Base-by-base conservation (phyloP, 37 sponge, comb jelly and placozoan genomes). In the Crambe crambe region DNA sequence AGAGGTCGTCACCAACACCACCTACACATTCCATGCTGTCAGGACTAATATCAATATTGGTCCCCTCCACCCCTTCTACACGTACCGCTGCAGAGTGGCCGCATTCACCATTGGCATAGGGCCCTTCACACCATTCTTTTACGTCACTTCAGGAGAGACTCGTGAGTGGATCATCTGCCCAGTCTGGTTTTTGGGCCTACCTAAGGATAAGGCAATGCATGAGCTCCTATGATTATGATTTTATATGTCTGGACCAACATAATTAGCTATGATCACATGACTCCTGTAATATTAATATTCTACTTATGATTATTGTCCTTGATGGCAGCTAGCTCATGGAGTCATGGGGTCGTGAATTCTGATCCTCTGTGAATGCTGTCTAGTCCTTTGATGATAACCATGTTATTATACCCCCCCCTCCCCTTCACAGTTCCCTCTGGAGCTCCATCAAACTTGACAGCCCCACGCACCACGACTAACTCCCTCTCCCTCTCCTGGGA, bases 401-500 rank as follows among this genome's bases (percentile, higher is more conserved):
- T 18, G 15, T n/a, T n/a, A n/a, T n/a, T n/a, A n/a, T n/a, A n/a
- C n/a, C n/a, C n/a, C n/a, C n/a, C n/a, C 15, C 54, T 51, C 15
- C 9, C 15, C 9, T 15, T 51, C 15, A 15, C 68, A 68, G 68
- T 27, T 35, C 68, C 68, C 8, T 8, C 8, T 18, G 37, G 38
- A 8, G 37, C 68, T 35, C 68, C 68, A 37, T 3, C 6, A 12
- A 68, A 68, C 31, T 30, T 68, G 3, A 37, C 27, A 37, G 36
- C 37, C 2, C 9, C 20, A 21, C 5, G 15, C 38, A 35, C 5
- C 37, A 37, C 68, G 2, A 38, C 83, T 25, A 39, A 23, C 27
- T 61, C 73, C 3, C 60, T 73, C 47, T 38, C 66, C 9, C 65
- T 82, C 27, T 25, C 47, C 1, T 82, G 83, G 83, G n/a, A 41